These are phyloP conservation scores for Temnothorax unifasciatus DNA, from an alignment of 2,888 invertebrate genomes.

Conservation along the genomic window DNA sequence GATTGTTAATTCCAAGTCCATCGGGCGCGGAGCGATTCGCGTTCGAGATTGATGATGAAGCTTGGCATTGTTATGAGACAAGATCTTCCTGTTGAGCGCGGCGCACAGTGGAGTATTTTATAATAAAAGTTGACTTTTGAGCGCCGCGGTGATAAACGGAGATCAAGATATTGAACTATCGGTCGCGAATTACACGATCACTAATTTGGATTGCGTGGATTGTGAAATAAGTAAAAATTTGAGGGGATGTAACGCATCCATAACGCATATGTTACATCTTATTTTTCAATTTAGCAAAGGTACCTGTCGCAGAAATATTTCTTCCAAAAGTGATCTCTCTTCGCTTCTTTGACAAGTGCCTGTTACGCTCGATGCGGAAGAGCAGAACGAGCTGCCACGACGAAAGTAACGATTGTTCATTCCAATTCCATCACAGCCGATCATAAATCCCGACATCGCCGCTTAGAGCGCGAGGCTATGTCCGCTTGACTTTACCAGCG, in stretches of 20 bases:
- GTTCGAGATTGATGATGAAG: slow-evolving; percentile 45
- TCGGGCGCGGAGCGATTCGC: slow-evolving; percentile 34
- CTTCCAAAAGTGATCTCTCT: slow-evolving; percentile 7
- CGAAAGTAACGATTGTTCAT: slow-evolving; percentile 50
- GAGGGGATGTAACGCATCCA: not conserved
- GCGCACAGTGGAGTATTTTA: too few relatives aligned
- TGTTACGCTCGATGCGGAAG: slow-evolving; percentile 39
- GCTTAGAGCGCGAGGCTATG: slow-evolving; percentile 26
- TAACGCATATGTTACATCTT: not conserved
- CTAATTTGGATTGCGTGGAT: slow-evolving; percentile 4
- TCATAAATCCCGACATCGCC: slow-evolving; percentile 54
- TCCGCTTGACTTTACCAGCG: slow-evolving; percentile 20
- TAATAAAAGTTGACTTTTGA: slow-evolving; percentile 16
- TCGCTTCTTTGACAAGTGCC: not conserved
- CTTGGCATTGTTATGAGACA: slow-evolving; percentile 51
- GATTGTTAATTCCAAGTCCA: slow-evolving; percentile 51
- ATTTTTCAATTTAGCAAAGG: not conserved
- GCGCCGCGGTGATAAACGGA: slow-evolving; percentile 30
- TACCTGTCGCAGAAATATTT: not conserved
- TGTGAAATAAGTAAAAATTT: not conserved
- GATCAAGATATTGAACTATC: slow-evolving; percentile 36
- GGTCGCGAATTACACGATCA: slow-evolving; percentile 21
- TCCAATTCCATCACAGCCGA: slow-evolving; percentile 49
- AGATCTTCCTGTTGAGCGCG: slow-evolving; percentile 41
- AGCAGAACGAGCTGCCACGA: slow-evolving; percentile 24